Conservation (phyloP, 2,113 vertebrate species). For the Psittacara wagleri region DNA sequence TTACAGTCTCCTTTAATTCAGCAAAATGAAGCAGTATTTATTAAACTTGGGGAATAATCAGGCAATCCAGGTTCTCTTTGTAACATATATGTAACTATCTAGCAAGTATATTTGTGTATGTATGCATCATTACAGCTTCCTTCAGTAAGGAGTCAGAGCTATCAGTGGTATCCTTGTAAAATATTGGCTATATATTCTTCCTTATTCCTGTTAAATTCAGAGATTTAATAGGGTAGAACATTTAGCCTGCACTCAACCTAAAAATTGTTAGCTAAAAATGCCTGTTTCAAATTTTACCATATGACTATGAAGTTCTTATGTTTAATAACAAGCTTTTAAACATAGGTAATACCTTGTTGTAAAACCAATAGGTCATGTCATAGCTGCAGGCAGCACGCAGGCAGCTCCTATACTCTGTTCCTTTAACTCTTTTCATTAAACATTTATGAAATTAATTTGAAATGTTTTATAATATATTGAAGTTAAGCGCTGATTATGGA, state of each 20-base stretch:
- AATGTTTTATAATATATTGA: constrained; percentile 16
- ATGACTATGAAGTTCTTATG: not conserved
- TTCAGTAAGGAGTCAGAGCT: not conserved
- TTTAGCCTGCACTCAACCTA: not conserved
- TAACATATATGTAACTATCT: not conserved
- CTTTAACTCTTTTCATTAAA: constrained; percentile 28
- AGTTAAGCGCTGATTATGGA: not conserved
- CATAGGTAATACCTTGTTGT: not conserved
- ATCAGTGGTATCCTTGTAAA: not conserved
- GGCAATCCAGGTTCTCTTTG: not conserved
- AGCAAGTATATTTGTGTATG: not conserved
- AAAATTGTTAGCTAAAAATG: not conserved
- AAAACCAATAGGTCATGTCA: not conserved
- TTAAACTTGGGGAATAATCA: not conserved
- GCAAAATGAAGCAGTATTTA: not conserved
- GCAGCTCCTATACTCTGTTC: not conserved
- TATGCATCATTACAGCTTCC: not conserved
- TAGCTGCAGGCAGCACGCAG: not conserved
- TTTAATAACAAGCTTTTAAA: not conserved
- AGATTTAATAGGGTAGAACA: not conserved
- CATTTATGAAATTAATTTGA: constrained; percentile 19
- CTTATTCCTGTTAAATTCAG: not conserved
- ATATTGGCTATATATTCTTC: not conserved
- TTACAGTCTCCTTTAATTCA: not conserved
- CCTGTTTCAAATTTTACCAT: not conserved